Evolutionary conservation across 2,797 vertebrate species (phyloP), one percentile per base, ranked within the genome.

Genomic region (Peromyscus nudipes): DNA sequence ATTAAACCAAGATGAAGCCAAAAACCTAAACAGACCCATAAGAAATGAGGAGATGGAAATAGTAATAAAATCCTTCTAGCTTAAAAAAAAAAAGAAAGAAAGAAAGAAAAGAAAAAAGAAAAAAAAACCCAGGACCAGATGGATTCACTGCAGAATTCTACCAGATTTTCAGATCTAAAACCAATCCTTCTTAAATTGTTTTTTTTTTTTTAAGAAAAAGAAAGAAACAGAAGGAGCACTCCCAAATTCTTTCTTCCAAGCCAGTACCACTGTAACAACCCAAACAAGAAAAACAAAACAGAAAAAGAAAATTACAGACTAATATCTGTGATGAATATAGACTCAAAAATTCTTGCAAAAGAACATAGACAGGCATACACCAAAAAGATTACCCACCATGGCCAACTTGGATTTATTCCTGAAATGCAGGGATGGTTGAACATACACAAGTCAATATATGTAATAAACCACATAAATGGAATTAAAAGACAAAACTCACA

Each of bases 41-140:
- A 69, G 31, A 69, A 69, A 17, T 69, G 34, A 17, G 65, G 16
- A n/a, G 2, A n/a, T 69, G 16, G 31, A 69, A 69, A 69, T 69
- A n/a, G 6, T n/a, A 69, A 69, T n/a, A n/a, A 69, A 69, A 69
- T 3, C 65, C 34, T 17, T 31, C 14, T 29, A 65, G 64, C 14
- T 55, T 55, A 52, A 52, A 52, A 52, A 52, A 55, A 14, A 1
- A 52, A 52, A 8, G 6, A 49, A 49, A 49, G 49, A 55, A 55
- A 52, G 3, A 3, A 52, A 14, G 2, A 52, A 4, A 4, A 3
- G 0, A 52, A 13, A 52, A 52, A 52, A 52, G 2, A 52, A 12
- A 52, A 52, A 65, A 65, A 13, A 65, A 34, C 2, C 31, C 13
- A 17, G 31, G 31, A 8, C 31, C 2, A n/a, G 14, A n/a, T n/a